Conservation (phyloP, 2,888 invertebrate species). For the Xylota segnis region DNA sequence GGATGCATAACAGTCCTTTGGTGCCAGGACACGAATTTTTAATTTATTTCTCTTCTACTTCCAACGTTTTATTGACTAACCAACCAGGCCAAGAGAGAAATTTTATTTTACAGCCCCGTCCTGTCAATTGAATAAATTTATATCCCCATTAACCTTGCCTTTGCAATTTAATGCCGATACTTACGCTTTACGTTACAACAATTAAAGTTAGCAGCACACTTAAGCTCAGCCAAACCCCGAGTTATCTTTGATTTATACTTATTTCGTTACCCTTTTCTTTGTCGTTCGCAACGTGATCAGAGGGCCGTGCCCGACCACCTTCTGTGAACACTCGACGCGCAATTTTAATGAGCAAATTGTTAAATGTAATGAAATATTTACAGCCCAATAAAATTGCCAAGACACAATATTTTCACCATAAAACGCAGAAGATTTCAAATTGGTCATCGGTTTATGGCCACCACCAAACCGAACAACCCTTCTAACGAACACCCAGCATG, state of each 20-base stretch:
- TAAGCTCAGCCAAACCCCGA: not conserved
- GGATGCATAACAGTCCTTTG: slow-evolving; percentile 3
- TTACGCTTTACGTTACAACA: slow-evolving; percentile 19
- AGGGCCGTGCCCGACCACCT: not conserved
- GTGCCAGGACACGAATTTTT: slow-evolving; percentile 34
- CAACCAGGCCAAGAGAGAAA: slow-evolving; percentile 4
- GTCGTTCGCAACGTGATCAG: slow-evolving; percentile 13
- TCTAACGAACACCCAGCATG: slow-evolving; percentile 1
- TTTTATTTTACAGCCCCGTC: slow-evolving; percentile 42
- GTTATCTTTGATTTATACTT: slow-evolving; percentile 69
- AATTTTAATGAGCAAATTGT: slow-evolving; percentile 70
- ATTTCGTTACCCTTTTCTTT: slow-evolving; percentile 30
- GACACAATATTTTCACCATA: slow-evolving; percentile 54
- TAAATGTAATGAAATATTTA: slow-evolving; percentile 71
- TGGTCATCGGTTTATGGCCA: slow-evolving; percentile 44
- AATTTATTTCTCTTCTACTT: slow-evolving; percentile 32
- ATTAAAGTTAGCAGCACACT: slow-evolving; percentile 23
- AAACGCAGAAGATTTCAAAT: slow-evolving; percentile 47
- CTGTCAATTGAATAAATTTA: slow-evolving; percentile 65
- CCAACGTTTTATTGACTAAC: slow-evolving; percentile 31
- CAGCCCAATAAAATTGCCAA: slow-evolving; percentile 33
- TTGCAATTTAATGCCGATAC: slow-evolving; percentile 6
- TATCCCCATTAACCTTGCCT: slow-evolving; percentile 48
- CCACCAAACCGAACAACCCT: slow-evolving; percentile 7
- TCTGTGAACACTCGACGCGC: slow-evolving; percentile 10